A percentile compares a stretch with the other conserved stretches of the same genome.
phyloP scores from a whole-genome alignment of 2,113 vertebrate genomes.

The Proteles cristata region DNA sequence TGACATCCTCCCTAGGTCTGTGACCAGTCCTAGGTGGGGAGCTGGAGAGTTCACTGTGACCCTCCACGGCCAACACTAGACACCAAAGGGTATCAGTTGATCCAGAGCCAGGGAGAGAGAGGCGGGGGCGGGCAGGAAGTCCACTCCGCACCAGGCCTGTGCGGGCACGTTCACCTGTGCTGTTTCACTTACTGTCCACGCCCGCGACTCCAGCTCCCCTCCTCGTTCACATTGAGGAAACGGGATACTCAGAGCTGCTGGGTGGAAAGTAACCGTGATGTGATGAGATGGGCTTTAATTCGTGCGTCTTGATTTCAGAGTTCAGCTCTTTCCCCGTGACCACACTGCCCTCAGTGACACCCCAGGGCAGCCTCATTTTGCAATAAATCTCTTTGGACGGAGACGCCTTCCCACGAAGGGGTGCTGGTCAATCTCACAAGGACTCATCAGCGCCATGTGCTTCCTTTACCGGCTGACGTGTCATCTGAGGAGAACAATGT shows the following conservation, averaged over 20 bases:
- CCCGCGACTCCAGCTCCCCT: neutral
- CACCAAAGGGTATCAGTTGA: neutral
- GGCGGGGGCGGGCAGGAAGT: neutral
- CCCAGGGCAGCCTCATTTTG: neutral
- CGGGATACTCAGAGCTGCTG: neutral
- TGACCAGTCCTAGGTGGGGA: neutral
- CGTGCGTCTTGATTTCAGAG: neutral
- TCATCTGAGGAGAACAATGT: neutral
- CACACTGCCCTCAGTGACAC: rapidly evolving
- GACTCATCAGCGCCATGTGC: rapidly evolving
- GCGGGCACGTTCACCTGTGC: no score
- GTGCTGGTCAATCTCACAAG: rapidly evolving
- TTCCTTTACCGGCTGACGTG: neutral
- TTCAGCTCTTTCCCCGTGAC: neutral
- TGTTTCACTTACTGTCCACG: rapidly evolving
- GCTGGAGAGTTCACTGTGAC: conserved; percentile 2
- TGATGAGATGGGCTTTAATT: neutral
- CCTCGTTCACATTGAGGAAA: neutral
- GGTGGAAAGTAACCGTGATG: neutral
- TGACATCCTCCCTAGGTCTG: neutral
- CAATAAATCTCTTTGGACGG: neutral
- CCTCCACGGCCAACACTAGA: neutral
- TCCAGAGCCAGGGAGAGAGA: neutral
- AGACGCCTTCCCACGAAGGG: rapidly evolving
- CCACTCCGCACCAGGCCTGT: rapidly evolving